Evolutionary conservation across 92 coral and sea anemone genomes (phyloP).

Genomic region (Parazoanthus swiftii): DNA sequence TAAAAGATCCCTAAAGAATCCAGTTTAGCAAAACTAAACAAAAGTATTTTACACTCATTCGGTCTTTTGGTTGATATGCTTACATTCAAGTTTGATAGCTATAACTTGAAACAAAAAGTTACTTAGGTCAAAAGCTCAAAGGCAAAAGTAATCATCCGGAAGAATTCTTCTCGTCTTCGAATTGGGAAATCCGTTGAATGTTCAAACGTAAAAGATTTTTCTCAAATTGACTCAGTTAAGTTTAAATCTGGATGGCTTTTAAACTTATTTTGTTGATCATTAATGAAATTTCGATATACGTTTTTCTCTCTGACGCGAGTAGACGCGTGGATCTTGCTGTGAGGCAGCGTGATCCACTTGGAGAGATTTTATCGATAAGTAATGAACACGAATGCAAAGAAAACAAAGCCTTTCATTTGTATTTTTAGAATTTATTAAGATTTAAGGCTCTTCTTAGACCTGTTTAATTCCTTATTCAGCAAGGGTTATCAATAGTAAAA

Average conservation of each 20-base stretch:
- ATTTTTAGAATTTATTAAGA: background rate
- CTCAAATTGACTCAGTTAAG: background rate
- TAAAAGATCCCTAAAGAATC: too few relatives aligned
- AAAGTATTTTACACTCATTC: too few relatives aligned
- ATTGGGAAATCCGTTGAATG: background rate
- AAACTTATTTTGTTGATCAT: constrained; percentile 26
- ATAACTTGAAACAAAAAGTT: background rate
- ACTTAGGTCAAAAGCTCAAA: background rate
- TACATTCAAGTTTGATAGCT: too few relatives aligned
- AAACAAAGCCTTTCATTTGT: background rate
- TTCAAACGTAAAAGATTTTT: background rate
- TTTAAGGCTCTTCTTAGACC: background rate
- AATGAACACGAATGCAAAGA: background rate
- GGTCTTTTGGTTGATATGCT: too few relatives aligned
- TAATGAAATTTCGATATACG: constrained; percentile 7
- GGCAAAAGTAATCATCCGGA: background rate
- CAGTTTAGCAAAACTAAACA: too few relatives aligned
- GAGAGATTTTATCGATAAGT: constrained; percentile 28
- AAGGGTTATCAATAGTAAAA: constrained; percentile 12
- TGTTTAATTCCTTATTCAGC: constrained; percentile 4
- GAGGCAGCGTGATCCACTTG: background rate
- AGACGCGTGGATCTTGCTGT: background rate
- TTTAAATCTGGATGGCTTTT: constrained; percentile 32
- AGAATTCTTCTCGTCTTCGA: background rate
- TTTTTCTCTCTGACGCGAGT: background rate